phyloP scores from a whole-genome alignment of 2,797 vertebrate genomes.

The Argyrosomus regius region DNA sequence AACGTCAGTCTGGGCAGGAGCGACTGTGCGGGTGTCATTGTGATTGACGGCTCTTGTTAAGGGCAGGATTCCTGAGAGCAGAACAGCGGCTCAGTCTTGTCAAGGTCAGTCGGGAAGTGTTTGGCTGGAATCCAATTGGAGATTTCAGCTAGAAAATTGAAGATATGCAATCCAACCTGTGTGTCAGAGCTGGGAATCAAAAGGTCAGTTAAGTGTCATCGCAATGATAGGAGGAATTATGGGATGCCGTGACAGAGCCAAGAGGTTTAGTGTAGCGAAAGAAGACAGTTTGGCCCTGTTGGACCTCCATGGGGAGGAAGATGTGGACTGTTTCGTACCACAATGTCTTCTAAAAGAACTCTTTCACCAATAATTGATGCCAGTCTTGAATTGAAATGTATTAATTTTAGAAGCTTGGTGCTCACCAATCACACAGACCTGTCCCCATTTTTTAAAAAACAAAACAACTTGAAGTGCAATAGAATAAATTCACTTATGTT shows the following conservation, averaged over 20 bases:
- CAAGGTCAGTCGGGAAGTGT: conserved; percentile 73
- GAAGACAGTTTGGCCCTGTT: conserved; percentile 21
- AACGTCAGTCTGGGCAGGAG: conserved; percentile 44
- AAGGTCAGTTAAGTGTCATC: conserved; percentile 71
- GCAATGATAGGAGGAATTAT: conserved; percentile 65
- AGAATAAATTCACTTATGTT: background rate
- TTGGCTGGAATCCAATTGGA: conserved; percentile 72
- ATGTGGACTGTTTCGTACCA: background rate
- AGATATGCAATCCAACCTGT: conserved; percentile 68
- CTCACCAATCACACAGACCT: background rate
- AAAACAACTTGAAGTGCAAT: background rate
- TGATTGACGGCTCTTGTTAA: conserved; percentile 79
- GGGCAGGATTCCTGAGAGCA: conserved; percentile 66
- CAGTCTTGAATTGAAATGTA: background rate
- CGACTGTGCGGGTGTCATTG: conserved; percentile 40
- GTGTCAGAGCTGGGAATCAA: conserved; percentile 71
- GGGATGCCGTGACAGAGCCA: conserved; percentile 55
- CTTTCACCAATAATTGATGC: background rate
- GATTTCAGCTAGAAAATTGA: conserved; percentile 72
- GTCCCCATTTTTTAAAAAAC: background rate
- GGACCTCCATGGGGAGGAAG: conserved; percentile 36
- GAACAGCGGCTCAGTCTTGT: conserved; percentile 71
- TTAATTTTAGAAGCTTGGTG: background rate
- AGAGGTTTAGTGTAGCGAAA: conserved; percentile 40
- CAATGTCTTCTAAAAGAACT: conserved; percentile 19